Percentiles rank a stretch among this genome's conserved stretches.
Evolutionary conservation across 2,888 invertebrate species (phyloP).

Genomic region (Machimus atricapillus): DNA sequence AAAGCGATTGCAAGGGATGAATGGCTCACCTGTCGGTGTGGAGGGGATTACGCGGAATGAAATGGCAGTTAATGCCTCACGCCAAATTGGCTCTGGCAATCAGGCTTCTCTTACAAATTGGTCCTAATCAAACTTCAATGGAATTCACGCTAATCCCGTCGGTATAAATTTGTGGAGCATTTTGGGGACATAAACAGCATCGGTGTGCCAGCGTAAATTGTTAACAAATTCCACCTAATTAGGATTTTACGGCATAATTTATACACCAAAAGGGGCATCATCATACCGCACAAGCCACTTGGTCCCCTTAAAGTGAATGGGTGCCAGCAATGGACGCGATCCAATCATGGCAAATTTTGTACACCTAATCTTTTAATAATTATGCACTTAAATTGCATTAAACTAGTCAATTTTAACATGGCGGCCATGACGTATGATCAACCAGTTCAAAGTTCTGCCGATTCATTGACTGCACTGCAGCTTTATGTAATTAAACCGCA

Average conservation of each 20-base stretch:
- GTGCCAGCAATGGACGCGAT: not conserved
- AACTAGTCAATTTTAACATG: slow-evolving; percentile 31
- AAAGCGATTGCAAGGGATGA: not conserved
- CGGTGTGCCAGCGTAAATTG: not conserved
- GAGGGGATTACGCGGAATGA: not conserved
- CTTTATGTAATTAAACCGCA: slow-evolving; percentile 47
- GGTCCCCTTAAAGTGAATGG: not conserved
- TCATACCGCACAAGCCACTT: not conserved
- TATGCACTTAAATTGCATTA: slow-evolving; percentile 34
- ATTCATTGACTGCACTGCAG: slow-evolving; percentile 47
- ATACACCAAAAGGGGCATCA: not conserved
- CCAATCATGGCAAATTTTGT: not conserved
- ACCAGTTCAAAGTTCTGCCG: slow-evolving; percentile 31
- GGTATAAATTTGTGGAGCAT: not conserved
- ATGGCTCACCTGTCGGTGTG: not conserved
- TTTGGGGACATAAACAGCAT: not conserved
- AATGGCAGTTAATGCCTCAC: not conserved
- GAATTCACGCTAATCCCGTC: not conserved
- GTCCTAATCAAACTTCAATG: not conserved
- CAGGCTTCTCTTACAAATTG: not conserved
- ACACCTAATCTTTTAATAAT: slow-evolving; percentile 36
- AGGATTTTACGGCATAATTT: slow-evolving; percentile 11
- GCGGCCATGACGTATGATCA: slow-evolving; percentile 32
- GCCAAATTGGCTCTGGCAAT: not conserved
- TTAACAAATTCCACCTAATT: slow-evolving; percentile 26